Percentiles rank a stretch among this genome's conserved stretches.
phyloP scores from a whole-genome alignment of 2,797 vertebrate species.

The Alca torda region DNA sequence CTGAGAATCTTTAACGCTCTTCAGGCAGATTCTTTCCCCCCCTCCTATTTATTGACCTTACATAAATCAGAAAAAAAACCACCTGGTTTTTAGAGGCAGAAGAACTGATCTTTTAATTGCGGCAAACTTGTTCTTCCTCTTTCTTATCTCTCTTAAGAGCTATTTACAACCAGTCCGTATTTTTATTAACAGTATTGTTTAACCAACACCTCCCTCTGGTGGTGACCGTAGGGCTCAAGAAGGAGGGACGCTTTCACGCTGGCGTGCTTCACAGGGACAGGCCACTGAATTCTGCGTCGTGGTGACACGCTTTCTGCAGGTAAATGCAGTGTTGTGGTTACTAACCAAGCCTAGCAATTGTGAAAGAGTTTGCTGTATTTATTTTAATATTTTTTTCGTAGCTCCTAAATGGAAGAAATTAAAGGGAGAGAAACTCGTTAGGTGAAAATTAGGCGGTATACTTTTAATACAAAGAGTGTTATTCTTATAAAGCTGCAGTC shows the following conservation, averaged over 20 bases:
- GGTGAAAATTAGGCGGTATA: background rate
- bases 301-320: background rate
- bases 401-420: background rate
- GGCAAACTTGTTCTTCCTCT: background rate
- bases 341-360: background rate
- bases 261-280: accelerated
- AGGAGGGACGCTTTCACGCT: too few relatives aligned
- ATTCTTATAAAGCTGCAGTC: background rate
- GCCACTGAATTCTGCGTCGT: background rate
- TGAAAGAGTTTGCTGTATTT: background rate
- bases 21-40: background rate
- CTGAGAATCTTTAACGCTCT: background rate
- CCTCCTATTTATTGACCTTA: background rate
- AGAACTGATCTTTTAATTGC: background rate
- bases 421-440: background rate
- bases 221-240: background rate
- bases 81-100: background rate
- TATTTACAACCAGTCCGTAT: background rate
- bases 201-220: conserved; percentile 31
- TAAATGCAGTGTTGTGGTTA: background rate
- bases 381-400: background rate
- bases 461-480: background rate
- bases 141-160: background rate
- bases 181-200: background rate
- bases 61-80: background rate